Evolutionary conservation across 1,140 invertebrate genomes (phyloP), one percentile per base, ranked within the genome.

Genomic region (Camponotus pennsylvanicus): DNA sequence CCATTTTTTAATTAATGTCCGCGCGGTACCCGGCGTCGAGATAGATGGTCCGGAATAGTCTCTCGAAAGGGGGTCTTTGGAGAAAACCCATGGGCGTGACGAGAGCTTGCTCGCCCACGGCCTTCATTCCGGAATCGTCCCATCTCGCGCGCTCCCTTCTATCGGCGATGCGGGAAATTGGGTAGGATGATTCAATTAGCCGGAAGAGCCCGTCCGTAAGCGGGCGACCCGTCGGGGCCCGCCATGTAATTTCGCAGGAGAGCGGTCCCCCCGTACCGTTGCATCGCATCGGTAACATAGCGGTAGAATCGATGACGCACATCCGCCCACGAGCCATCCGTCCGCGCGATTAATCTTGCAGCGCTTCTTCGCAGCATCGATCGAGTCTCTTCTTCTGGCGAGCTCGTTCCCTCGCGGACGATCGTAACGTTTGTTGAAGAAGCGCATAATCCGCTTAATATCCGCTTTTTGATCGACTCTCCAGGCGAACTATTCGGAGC

Each of bases 131-230:
- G 34, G 37, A 8, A 59, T 42, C 66, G 37, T 34, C 49, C 42
- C n/a, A 57, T 27, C 55, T 45, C 77, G 67, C 40, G 42, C 77
- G 21, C 69, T 55, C 67, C 70, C 71, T 63, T 66, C 80, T 52
- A 52, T 52, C 49, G 79, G 66, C 83, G 84, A 90, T 83, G 70
- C 61, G 77, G 84, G 89, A 88, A 90, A 92, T 92, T 91, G 88
- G 91, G 82, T 90, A 89, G 88, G 88, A 91, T 91, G 86, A 92
- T 90, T 89, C 90, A 90, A 92, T 92, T 91, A 92, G 79, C 86
- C 75, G 69, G 78, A 83, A 79, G 77, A 55, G 79, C 27, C 76
- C 34, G 64, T 71, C 63, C 71, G 84, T 89, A 70, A 85, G 78
- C 71, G 69, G 78, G 61, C 88, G 88, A 89, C 84, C 76, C 49